phyloP scores from a whole-genome alignment of 1,140 invertebrate genomes.

The Paraescarpia echinospica region DNA sequence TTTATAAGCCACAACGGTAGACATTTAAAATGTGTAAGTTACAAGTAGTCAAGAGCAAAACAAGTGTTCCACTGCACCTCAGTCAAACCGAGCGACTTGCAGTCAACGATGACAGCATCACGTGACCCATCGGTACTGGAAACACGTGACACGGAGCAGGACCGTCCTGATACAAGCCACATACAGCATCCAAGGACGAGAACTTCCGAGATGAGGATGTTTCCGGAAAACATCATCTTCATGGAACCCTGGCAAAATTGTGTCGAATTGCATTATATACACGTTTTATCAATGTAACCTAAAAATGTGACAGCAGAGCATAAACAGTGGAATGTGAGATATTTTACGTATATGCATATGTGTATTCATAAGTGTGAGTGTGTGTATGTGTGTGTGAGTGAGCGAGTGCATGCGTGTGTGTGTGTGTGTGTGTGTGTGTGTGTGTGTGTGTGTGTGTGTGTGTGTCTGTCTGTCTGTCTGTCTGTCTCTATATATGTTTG shows the following conservation, averaged over 20 bases:
- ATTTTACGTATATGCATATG: too few species aligned
- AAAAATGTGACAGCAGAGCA: too few species aligned
- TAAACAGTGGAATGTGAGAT: too few species aligned
- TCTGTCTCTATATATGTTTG: too few species aligned
- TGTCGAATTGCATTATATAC: background rate
- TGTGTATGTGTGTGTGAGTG: too few species aligned
- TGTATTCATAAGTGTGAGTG: too few species aligned
- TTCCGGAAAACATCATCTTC: background rate
- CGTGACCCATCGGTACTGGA: background rate
- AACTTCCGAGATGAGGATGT: background rate
- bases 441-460: slow-evolving; percentile 22
- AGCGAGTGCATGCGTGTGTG: background rate
- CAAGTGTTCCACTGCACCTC: background rate
- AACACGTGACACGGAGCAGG: background rate
- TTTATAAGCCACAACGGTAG: too few species aligned
- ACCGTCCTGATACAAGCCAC: background rate
- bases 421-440: slow-evolving; percentile 21
- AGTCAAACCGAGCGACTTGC: background rate
- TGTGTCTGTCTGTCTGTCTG: too few species aligned
- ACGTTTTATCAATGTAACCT: too few species aligned
- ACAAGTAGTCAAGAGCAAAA: background rate
- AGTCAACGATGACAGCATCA: background rate
- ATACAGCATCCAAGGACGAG: background rate
- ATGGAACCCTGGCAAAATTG: background rate
- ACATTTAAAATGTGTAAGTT: too few species aligned